These are phyloP conservation scores for Synergus umbraculus DNA, from an alignment of 2,888 invertebrate genomes.

Conservation along the genomic window DNA sequence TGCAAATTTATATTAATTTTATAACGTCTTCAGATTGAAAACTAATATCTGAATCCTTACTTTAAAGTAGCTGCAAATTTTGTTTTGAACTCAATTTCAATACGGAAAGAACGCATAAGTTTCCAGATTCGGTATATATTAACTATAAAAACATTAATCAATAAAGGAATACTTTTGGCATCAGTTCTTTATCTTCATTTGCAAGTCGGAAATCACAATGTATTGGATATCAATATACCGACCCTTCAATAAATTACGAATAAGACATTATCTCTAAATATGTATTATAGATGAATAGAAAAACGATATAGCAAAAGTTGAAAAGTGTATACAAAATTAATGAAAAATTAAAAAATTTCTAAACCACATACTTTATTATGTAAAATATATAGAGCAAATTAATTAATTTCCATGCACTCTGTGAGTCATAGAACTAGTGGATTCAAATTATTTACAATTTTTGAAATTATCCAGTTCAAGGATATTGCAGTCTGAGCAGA, in stretches of 20 bases:
- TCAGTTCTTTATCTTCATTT: constrained; percentile 29
- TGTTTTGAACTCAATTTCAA: not conserved
- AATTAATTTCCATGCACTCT: not conserved
- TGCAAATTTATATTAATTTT: too few species aligned
- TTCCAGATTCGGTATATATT: too few species aligned
- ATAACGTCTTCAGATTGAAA: not conserved
- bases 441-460: not conserved
- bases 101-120: not conserved
- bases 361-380: too few species aligned
- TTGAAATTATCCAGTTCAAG: constrained; percentile 5
- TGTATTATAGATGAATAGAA: not conserved
- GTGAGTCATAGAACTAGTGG: not conserved
- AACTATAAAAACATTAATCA: not conserved
- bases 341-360: too few species aligned
- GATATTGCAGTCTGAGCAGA: not conserved
- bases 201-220: not conserved
- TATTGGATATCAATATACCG: constrained; percentile 25
- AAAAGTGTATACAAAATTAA: too few species aligned
- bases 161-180: constrained; percentile 6
- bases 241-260: constrained; percentile 9
- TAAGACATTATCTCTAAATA: constrained; percentile 13
- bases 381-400: too few species aligned
- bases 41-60: not conserved
- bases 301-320: not conserved
- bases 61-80: too few species aligned